These are phyloP conservation scores for Cyprinodon brontotheroides DNA, from an alignment of 2,113 vertebrate species.

Conservation along the genomic window DNA sequence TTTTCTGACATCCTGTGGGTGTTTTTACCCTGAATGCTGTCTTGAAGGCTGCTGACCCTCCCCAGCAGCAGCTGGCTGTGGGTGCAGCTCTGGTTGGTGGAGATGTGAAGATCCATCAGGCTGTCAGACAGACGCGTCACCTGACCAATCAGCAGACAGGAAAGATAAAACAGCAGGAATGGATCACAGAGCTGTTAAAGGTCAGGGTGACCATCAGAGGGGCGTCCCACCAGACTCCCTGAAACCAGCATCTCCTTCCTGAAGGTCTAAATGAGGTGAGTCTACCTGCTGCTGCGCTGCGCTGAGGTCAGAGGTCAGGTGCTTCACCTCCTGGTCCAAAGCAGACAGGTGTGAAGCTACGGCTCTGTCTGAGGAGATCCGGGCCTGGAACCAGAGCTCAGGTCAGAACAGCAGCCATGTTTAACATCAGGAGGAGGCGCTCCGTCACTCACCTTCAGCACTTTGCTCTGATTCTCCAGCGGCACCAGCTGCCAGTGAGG, in stretches of 20 bases:
- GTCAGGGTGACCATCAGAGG: too few species aligned
- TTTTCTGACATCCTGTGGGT: neutral
- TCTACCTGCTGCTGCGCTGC: slow-evolving; percentile 49
- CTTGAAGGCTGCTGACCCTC: slow-evolving; percentile 75
- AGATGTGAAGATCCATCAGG: slow-evolving; percentile 60
- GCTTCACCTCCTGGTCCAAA: slow-evolving; percentile 16
- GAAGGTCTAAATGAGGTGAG: neutral
- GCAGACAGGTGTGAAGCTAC: neutral
- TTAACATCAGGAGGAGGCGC: neutral
- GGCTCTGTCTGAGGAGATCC: slow-evolving; percentile 14
- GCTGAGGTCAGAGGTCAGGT: slow-evolving; percentile 47
- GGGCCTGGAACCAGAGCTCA: slow-evolving; percentile 9
- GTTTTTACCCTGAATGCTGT: slow-evolving; percentile 80
- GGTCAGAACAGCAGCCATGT: too few species aligned
- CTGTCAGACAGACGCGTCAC: slow-evolving; percentile 57
- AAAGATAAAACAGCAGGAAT: neutral
- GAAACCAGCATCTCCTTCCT: neutral
- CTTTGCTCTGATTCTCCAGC: slow-evolving; percentile 82
- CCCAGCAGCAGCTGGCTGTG: slow-evolving; percentile 74
- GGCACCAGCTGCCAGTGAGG: slow-evolving; percentile 79
- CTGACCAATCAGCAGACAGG: slow-evolving; percentile 72
- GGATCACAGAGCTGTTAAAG: too few species aligned
- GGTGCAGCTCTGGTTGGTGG: slow-evolving; percentile 71
- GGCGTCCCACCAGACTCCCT: too few species aligned
- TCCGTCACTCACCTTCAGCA: slow-evolving; percentile 78